A percentile compares a stretch with the other conserved stretches of the same genome.
phyloP scores from a whole-genome alignment of 2,888 invertebrate species.

The Serrognathus titanus region DNA sequence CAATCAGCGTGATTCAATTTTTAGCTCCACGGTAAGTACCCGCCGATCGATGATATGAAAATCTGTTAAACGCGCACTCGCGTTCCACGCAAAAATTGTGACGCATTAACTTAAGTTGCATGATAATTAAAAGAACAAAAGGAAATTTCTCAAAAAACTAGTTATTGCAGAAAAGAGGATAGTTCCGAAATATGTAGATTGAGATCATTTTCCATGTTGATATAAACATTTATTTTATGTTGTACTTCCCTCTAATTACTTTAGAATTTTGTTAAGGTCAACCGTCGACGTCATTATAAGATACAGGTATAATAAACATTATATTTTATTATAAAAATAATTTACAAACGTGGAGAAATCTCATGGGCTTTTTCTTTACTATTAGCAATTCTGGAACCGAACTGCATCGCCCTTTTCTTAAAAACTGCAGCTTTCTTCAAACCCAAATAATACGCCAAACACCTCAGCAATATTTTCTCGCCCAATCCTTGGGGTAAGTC shows the following conservation, averaged over 20 bases:
- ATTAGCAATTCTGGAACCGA: constrained; percentile 93
- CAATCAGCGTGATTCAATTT: constrained; percentile 47
- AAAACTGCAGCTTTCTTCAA: constrained; percentile 61
- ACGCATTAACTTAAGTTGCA: too few species aligned
- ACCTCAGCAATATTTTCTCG: constrained; percentile 87
- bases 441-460: constrained; percentile 66
- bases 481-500: constrained; percentile 70
- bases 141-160: too few species aligned
- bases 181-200: too few species aligned
- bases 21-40: constrained; percentile 39
- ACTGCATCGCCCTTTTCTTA: constrained; percentile 94
- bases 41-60: constrained; percentile 3
- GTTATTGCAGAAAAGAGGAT: too few species aligned
- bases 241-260: too few species aligned
- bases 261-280: too few species aligned
- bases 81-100: not conserved
- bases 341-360: constrained; percentile 53
- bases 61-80: constrained; percentile 9
- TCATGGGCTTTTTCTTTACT: constrained; percentile 84
- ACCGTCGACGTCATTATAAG: too few species aligned
- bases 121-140: too few species aligned
- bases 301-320: too few species aligned
- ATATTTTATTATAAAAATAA: not conserved
- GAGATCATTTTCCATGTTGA: too few species aligned
- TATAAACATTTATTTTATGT: too few species aligned